phyloP scores from a whole-genome alignment of 2,113 vertebrate genomes.

The Poeciliopsis prolifica region DNA sequence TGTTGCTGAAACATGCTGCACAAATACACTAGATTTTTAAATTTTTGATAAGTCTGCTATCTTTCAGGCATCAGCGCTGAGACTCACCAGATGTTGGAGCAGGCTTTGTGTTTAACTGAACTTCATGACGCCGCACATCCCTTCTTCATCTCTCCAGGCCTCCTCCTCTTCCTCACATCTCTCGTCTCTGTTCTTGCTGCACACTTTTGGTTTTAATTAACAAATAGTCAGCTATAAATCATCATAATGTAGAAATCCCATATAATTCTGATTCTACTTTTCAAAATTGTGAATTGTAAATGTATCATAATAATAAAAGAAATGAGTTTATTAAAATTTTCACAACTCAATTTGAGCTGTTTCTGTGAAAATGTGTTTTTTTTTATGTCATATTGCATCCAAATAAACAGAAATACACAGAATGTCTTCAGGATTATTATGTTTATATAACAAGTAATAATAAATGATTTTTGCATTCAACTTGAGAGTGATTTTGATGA shows the following conservation, averaged over 20 bases:
- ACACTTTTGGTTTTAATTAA: slow-evolving; percentile 24
- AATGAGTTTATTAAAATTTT: neutral
- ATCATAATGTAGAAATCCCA: neutral
- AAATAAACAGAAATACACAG: no score
- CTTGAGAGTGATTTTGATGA: neutral
- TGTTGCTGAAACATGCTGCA: no score
- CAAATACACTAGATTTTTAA: no score
- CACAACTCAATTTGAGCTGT: neutral
- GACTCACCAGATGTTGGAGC: slow-evolving; percentile 67
- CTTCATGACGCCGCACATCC: slow-evolving; percentile 43
- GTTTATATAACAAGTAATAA: neutral
- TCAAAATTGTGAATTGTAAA: neutral
- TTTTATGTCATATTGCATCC: no score
- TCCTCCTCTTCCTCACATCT: slow-evolving; percentile 45
- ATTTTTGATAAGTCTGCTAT: neutral
- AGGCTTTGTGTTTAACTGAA: slow-evolving; percentile 63
- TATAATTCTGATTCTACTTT: neutral
- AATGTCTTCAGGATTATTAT: no score
- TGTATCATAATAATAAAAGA: neutral
- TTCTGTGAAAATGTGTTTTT: no score
- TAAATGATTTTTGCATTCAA: neutral
- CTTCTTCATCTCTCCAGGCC: slow-evolving; percentile 12
- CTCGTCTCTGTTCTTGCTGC: slow-evolving; percentile 19
- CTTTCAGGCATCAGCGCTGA: slow-evolving; percentile 68
- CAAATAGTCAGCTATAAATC: neutral